These are phyloP conservation scores for Resseliella maxima DNA, from an alignment of 2,888 invertebrate genomes.

Conservation along the genomic window DNA sequence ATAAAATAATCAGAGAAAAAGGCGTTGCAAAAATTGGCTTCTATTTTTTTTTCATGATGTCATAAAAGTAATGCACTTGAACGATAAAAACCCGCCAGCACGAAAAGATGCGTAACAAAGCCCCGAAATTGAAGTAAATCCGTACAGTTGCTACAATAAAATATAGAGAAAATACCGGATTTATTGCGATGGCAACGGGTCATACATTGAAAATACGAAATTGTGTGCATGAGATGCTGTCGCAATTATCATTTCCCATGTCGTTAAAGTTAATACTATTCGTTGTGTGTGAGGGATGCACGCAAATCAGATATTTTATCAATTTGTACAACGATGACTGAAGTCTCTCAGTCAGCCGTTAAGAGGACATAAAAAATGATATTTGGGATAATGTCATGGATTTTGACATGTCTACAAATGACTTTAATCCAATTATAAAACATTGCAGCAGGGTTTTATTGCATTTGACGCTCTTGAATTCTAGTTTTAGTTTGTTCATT, in stretches of 20 bases:
- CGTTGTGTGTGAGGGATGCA: slow-evolving; percentile 19
- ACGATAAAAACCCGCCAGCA: not conserved
- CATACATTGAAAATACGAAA: not conserved
- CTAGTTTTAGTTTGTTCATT: not conserved
- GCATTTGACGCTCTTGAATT: not conserved
- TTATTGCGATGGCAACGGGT: slow-evolving; percentile 44
- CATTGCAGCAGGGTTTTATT: slow-evolving; percentile 32
- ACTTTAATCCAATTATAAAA: slow-evolving; percentile 51
- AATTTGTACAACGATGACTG: not conserved
- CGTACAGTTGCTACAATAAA: slow-evolving; percentile 19
- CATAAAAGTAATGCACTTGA: slow-evolving; percentile 15
- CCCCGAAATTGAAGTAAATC: slow-evolving; percentile 42
- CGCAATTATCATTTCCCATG: slow-evolving; percentile 36
- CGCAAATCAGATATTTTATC: slow-evolving; percentile 51
- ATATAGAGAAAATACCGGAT: slow-evolving; percentile 16
- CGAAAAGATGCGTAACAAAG: slow-evolving; percentile 49
- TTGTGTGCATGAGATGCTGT: slow-evolving; percentile 30
- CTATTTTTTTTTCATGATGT: not conserved
- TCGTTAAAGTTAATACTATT: not conserved
- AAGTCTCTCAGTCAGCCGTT: not conserved
- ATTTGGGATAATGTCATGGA: slow-evolving; percentile 46
- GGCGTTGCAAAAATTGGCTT: slow-evolving; percentile 22
- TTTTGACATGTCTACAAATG: slow-evolving; percentile 36
- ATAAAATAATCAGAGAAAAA: not conserved
- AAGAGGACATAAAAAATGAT: slow-evolving; percentile 17